Conservation (phyloP, 2,888 invertebrate genomes). For the Perdita meconis region DNA sequence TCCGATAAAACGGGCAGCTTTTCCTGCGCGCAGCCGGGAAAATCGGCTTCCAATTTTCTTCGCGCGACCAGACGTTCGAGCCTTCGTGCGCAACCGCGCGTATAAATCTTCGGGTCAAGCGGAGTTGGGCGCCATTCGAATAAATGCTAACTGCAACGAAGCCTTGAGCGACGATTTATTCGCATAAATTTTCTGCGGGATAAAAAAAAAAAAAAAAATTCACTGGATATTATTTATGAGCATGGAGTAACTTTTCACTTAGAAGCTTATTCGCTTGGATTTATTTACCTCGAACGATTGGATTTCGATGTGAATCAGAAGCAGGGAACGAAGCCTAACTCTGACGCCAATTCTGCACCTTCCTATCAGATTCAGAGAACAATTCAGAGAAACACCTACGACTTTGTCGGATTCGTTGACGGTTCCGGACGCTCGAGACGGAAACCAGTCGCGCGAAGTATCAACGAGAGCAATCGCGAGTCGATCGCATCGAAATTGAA, state of each 20-base stretch:
- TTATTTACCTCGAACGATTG: no score
- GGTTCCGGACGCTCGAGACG: background rate
- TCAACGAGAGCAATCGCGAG: background rate
- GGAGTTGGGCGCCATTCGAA: background rate
- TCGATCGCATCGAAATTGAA: background rate
- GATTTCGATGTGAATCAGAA: no score
- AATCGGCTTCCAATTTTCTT: conserved; percentile 12
- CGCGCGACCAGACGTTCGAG: background rate
- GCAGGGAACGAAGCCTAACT: no score
- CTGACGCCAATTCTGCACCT: no score
- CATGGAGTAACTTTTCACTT: no score
- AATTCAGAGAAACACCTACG: background rate
- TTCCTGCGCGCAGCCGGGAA: conserved; percentile 4
- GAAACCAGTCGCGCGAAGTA: no score
- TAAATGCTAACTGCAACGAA: no score
- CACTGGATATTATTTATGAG: background rate
- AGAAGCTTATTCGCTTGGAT: no score
- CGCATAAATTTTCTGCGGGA: background rate
- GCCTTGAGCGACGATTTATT: conserved; percentile 1
- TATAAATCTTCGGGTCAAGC: conserved; percentile 5
- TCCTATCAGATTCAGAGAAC: no score
- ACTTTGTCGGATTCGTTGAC: background rate
- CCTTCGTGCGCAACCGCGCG: conserved; percentile 7
- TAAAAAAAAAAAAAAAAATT: no score
- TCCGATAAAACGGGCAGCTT: conserved; percentile 4